phyloP scores from a whole-genome alignment of 2,113 vertebrate genomes.

The Carettochelys insculpta region DNA sequence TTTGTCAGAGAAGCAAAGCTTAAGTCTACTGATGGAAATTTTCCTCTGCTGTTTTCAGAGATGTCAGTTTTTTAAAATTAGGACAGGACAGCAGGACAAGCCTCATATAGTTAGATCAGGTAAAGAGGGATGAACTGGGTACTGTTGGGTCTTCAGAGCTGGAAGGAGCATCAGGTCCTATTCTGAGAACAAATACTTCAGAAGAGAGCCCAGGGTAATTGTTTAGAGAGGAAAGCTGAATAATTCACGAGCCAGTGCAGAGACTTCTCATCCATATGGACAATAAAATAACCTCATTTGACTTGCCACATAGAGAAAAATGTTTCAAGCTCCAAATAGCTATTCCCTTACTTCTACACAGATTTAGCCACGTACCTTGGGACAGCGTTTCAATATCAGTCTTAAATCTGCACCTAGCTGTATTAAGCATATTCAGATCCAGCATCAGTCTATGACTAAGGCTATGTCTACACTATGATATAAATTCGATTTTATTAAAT shows the following conservation, averaged over 20 bases:
- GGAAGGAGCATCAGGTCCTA: not conserved
- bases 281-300: not conserved
- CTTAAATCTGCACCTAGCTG: not conserved
- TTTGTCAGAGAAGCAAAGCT: constrained; percentile 69
- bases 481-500: too few species aligned
- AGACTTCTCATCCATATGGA: not conserved
- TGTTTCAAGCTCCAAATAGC: not conserved
- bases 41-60: constrained; percentile 30
- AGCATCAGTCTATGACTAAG: not conserved
- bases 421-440: not conserved
- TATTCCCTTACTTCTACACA: not conserved
- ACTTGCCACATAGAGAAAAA: not conserved
- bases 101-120: not conserved
- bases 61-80: not conserved
- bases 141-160: not conserved
- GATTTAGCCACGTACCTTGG: not conserved
- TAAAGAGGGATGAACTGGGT: not conserved
- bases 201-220: not conserved
- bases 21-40: constrained; percentile 16
- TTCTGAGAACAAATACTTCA: not conserved
- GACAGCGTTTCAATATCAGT: not conserved
- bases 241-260: fast-evolving
- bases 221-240: not conserved
- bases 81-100: not conserved
- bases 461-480: too few species aligned